Evolutionary conservation across 2,797 vertebrate genomes (phyloP), one percentile per base, ranked within the genome.

Genomic region (Galagoides demidoff): DNA sequence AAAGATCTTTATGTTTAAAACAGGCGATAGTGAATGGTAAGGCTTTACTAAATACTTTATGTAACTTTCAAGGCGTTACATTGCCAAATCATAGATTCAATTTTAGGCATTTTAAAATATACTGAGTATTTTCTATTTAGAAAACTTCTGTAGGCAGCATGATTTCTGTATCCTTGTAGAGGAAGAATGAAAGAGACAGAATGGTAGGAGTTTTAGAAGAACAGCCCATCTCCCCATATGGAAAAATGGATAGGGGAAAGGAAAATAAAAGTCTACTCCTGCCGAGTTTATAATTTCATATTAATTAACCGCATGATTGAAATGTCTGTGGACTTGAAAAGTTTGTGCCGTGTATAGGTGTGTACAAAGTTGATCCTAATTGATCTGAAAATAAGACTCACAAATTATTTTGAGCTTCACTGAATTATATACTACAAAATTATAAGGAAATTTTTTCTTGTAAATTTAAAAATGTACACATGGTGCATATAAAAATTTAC

Each of bases 351-450:
- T 90, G 12, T 92, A 45, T 0, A 27, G 22, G 25, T 34, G 27
- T 77, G 7, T 71, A 59, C 39, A 64, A 34, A 86, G 45, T 85
- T 85, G 34, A 73, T 92, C 64, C 70, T 78, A 91, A 55, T 85
- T 85, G 45, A 89, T 83, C 37, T 29, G 25, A 96, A 96, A 82
- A n/a, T 82, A 93, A 90, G 43, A 52, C 19, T 77, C 11, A n/a
- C 20, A 17, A 3, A 22, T 81, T 79, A 74, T 63, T 92, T 81
- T 88, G 11, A 84, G 79, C 49, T 37, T 37, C 17, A 88, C 25
- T 86, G 49, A 71, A 66, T 93, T 79, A 92, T 1, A 68, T 61
- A 29, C 2, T 71, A 1, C 10, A 66, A 61, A 84, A 71, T 79
- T 94, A 31, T 84, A 83, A 81, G 85, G 2, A 96, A 25, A 83